phyloP scores from a whole-genome alignment of 1,140 invertebrate genomes.

The Bombus impatiens region DNA sequence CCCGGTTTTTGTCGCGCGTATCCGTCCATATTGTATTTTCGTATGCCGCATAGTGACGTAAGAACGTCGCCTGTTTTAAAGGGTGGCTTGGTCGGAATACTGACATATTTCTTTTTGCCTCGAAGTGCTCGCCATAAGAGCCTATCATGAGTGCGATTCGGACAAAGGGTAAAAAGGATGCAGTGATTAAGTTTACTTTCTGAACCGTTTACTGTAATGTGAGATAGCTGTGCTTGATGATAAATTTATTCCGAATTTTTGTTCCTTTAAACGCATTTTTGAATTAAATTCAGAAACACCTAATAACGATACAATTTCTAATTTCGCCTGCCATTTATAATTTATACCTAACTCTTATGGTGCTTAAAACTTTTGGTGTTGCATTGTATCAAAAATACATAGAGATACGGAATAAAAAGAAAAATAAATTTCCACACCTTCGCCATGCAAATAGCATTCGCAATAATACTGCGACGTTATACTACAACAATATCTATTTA shows the following conservation, averaged over 20 bases:
- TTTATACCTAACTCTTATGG: no score
- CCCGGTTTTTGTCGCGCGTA: conserved; percentile 48
- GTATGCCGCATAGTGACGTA: conserved; percentile 47
- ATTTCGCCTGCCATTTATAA: no score
- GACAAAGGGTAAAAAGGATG: conserved; percentile 22
- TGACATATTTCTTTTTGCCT: conserved; percentile 24
- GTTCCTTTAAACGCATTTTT: background rate
- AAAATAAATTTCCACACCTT: no score
- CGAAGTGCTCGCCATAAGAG: conserved; percentile 4
- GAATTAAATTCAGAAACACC: no score
- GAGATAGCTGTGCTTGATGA: background rate
- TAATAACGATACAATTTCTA: no score
- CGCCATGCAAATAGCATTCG: no score
- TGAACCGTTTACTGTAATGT: background rate
- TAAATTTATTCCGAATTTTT: no score
- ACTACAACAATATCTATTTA: no score
- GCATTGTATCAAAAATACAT: no score
- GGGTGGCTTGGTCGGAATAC: conserved; percentile 19
- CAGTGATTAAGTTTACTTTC: conserved; percentile 44
- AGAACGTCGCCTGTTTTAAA: conserved; percentile 56
- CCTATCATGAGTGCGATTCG: background rate
- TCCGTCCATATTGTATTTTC: conserved; percentile 52
- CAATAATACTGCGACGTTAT: no score
- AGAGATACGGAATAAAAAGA: no score
- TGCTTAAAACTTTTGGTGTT: no score